Base-by-base conservation (phyloP, 2,797 vertebrate species). In the Leuciscus waleckii region DNA sequence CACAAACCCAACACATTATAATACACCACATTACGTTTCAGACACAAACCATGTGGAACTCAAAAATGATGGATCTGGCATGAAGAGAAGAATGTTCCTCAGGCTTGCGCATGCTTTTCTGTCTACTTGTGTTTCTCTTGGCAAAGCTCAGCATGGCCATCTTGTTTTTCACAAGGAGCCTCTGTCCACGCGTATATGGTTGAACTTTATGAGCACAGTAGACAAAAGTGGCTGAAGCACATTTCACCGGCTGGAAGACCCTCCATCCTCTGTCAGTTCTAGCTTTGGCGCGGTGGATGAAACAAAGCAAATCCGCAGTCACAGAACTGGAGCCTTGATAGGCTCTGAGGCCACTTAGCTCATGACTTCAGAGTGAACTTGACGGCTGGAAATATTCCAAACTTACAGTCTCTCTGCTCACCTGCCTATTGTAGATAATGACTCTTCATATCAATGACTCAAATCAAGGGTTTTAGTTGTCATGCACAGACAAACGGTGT, bases 151-250 rank as follows among this genome's bases (percentile, higher is more conserved):
- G 51, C 80, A 85, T 83, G 89, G 87, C 89, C 87, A 91, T 91
- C 88, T 90, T 87, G 79, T 86, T 89, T 91, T 89, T 90, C 89
- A 90, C 86, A 89, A 91, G 86, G 87, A 90, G 88, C 86, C 89
- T 90, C 86, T 89, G 89, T 91, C 88, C 88, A 90, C 69, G 89
- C 88, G 88, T 91, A 86, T 89, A 89, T 86, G 89, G 88, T 83
- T 89, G 87, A 80, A 85, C 85, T 91, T 90, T 90, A 90, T 86
- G 89, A 89, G 87, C 83, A 69, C 79, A 73, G 85, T 89, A 89
- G 87, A 91, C 87, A 90, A 81, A 89, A 88, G 89, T 86, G 89
- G 86, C 89, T 89, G 89, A 83, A 89, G 88, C 83, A 87, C 89
- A 90, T 90, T 90, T 89, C 85, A 89, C 82, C 35, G 23, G 81